Conservation (phyloP, 2,113 vertebrate genomes). For the Neolamprologus falcicula region DNA sequence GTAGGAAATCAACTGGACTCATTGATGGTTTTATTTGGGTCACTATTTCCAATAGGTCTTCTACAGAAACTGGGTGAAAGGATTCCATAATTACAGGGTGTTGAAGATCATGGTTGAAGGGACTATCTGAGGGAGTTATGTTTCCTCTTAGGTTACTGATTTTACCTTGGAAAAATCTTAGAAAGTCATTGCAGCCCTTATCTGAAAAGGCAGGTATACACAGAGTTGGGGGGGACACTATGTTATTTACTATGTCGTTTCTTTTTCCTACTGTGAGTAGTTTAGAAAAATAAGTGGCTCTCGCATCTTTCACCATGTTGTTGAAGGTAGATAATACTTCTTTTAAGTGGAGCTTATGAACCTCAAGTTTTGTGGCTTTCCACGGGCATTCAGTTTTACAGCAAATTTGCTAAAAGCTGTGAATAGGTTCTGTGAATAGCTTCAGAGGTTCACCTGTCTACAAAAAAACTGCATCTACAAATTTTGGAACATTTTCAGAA, state of each 20-base stretch:
- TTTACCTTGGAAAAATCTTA: background rate
- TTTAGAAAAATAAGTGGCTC: background rate
- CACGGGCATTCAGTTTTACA: background rate
- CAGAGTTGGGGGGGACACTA: background rate
- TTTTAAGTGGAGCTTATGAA: background rate
- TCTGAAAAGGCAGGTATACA: background rate
- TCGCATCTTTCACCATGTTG: background rate
- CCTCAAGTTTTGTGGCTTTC: background rate
- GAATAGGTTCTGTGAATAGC: background rate
- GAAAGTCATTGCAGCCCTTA: background rate
- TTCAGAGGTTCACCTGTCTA: background rate
- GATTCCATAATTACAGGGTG: background rate
- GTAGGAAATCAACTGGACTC: background rate
- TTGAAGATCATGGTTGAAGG: background rate
- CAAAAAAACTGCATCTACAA: background rate
- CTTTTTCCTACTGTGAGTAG: background rate
- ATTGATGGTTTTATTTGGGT: background rate
- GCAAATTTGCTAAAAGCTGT: background rate
- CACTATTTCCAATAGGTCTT: background rate
- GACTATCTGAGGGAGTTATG: background rate
- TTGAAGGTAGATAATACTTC: background rate
- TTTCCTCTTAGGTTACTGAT: background rate
- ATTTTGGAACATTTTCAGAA: background rate
- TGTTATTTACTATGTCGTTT: background rate
- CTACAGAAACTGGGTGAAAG: background rate